Evolutionary conservation across 2,113 vertebrate genomes (phyloP), one percentile per base, ranked within the genome.

Genomic region (Origma solitaria): DNA sequence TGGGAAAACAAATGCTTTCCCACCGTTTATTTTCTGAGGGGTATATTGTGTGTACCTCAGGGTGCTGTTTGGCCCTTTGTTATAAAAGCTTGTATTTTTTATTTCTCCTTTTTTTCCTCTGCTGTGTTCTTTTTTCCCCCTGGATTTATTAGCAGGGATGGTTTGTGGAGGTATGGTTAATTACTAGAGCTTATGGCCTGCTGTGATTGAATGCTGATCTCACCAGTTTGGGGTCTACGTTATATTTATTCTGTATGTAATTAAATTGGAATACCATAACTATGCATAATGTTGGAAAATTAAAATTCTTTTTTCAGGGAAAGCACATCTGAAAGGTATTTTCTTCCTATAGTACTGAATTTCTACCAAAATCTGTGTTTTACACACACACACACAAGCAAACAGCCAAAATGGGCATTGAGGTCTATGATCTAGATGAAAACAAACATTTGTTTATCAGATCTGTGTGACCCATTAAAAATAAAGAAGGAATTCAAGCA

Each of bases 131-230:
- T 95, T 95, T 84, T 51, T 86, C 10, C 1, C 56, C 40, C 70
- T 73, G 64, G 86, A 92, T 95, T 91, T 96, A 95, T 95, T 95
- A 95, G 58, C 64, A 45, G 86, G 86, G 82, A 92, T 95, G 93
- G 89, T 95, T 92, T 94, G 92, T 93, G 88, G 93, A 95, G 88
- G 90, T 97, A 95, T 92, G 88, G 90, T 93, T 96, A 95, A 97
- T 97, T 96, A 94, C 93, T 79, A 80, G 90, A 97, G 71, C 91
- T 95, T 94, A 91, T 80, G 83, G 90, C 95, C 96, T 97, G 94
- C 96, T 97, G 96, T 92, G 92, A 93, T 87, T 96, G 96, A 97
- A 97, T 97, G 95, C 96, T 95, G 95, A 95, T 94, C 94, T 95
- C 93, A 87, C 95, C 93, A 97, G 95, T 97, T 97, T 92, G 83